Evolutionary conservation across 2,113 vertebrate species (phyloP).

Genomic region (Callaeas wilsoni): DNA sequence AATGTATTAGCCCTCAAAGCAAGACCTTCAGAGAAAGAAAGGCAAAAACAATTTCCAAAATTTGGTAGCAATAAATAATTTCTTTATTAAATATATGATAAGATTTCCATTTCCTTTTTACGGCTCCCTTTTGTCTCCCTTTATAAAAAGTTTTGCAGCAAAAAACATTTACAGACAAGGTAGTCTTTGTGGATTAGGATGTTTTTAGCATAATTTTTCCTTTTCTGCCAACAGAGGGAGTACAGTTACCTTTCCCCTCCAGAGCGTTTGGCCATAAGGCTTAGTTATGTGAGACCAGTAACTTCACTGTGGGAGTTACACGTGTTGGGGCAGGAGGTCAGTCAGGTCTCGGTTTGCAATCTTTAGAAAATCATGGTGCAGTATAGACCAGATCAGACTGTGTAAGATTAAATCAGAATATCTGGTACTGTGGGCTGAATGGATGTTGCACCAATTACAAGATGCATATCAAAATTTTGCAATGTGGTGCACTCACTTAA

Average conservation of each 20-base stretch:
- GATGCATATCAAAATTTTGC: neutral
- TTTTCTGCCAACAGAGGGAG: conserved; percentile 54
- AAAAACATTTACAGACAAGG: neutral
- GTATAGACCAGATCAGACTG: neutral
- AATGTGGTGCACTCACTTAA: neutral
- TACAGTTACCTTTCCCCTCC: neutral
- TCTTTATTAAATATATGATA: neutral
- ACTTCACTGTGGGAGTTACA: neutral
- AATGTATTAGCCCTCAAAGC: neutral
- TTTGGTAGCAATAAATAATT: neutral
- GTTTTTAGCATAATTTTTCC: neutral
- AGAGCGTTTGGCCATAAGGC: neutral
- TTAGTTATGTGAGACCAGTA: neutral
- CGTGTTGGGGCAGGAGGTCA: neutral
- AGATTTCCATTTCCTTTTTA: neutral
- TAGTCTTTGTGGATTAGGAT: neutral
- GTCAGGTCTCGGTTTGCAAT: neutral
- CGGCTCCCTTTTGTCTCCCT: neutral
- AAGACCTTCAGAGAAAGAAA: neutral
- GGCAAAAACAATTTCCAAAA: neutral
- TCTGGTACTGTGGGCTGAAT: neutral
- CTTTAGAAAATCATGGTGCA: neutral
- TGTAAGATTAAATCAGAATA: neutral
- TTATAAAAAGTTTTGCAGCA: neutral
- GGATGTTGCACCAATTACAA: neutral